Conservation (phyloP, 2,888 invertebrate genomes). For the Latrodectus hesperus region DNA sequence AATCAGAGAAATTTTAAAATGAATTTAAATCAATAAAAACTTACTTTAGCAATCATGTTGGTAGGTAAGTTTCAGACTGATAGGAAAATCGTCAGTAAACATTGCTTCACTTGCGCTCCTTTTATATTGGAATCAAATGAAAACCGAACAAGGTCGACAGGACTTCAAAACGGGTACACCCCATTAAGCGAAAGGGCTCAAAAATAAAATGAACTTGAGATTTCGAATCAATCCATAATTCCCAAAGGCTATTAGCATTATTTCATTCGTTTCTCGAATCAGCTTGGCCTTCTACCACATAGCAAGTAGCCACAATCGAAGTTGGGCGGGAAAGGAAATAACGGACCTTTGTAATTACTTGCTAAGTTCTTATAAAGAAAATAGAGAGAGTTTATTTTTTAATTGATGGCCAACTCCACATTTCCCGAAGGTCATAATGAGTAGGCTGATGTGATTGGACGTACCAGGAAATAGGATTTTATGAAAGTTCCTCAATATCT, state of each 20-base stretch:
- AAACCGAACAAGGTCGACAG: background rate
- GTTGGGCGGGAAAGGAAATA: background rate
- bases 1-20: background rate
- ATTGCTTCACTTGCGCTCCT: background rate
- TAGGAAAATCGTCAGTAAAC: background rate
- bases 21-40: background rate
- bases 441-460: too few relatives aligned
- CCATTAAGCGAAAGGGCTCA: background rate
- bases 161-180: background rate
- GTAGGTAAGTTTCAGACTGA: background rate
- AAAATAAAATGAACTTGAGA: background rate
- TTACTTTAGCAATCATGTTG: conserved; percentile 23
- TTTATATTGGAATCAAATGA: background rate
- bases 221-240: background rate
- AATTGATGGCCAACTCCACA: background rate
- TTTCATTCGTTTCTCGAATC: background rate
- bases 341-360: background rate
- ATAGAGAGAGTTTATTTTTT: background rate
- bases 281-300: background rate
- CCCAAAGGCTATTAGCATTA: background rate
- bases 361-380: background rate
- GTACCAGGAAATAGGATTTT: too few relatives aligned
- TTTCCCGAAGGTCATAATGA: too few relatives aligned
- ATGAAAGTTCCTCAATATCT: too few relatives aligned
- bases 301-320: background rate